Evolutionary conservation across 1,140 invertebrate genomes (phyloP).

Genomic region (Aphelenchoides fujianensis): DNA sequence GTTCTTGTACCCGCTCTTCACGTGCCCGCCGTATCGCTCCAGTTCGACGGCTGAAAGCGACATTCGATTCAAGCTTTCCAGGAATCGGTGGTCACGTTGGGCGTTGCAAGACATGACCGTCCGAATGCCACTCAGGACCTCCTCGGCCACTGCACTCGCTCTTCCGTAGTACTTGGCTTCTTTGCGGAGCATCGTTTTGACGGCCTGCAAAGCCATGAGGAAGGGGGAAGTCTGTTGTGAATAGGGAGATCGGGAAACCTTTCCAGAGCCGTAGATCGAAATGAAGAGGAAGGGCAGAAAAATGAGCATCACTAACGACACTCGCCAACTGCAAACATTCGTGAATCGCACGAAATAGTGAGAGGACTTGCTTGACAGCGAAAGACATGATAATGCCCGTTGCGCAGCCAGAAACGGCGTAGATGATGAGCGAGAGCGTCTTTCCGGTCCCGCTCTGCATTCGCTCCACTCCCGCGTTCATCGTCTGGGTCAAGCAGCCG

Average conservation of each 20-base stretch:
- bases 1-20: not conserved
- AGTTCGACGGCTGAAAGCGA: not conserved
- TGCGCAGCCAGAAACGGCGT: slow-evolving; percentile 11
- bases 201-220: not conserved
- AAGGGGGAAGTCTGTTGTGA: too few species aligned
- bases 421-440: slow-evolving; percentile 21
- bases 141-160: slow-evolving; percentile 68
- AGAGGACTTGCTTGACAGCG: slow-evolving; percentile 8
- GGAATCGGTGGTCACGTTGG: too few species aligned
- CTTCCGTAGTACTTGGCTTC: slow-evolving; percentile 17
- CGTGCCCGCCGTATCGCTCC: not conserved
- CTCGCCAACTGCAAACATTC: slow-evolving; percentile 12
- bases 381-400: slow-evolving; percentile 19
- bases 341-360: too few species aligned
- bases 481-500: slow-evolving; percentile 25
- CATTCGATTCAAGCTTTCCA: not conserved
- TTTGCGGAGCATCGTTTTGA: not conserved
- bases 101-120: slow-evolving; percentile 80
- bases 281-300: slow-evolving; percentile 20
- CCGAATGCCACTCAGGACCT: slow-evolving; percentile 73
- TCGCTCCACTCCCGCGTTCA: slow-evolving; percentile 25
- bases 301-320: slow-evolving; percentile 24
- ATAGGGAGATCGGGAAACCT: slow-evolving; percentile 8
- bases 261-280: slow-evolving; percentile 12
- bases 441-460: slow-evolving; percentile 26